These are phyloP conservation scores for Sesamia nonagrioides DNA, from an alignment of 1,140 invertebrate species.

Conservation along the genomic window DNA sequence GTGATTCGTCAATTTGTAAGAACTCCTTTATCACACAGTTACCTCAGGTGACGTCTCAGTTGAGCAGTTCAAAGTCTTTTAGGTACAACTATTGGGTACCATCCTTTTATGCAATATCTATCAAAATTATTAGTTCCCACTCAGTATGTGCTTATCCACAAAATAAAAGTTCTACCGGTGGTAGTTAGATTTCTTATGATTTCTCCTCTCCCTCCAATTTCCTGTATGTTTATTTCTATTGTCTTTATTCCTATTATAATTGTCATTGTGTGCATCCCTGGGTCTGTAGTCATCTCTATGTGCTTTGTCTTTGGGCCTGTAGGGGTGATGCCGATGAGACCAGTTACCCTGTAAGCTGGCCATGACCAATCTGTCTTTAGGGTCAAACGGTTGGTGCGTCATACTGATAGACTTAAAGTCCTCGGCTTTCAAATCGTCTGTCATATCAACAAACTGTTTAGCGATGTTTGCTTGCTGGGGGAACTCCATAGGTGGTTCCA, in stretches of 20 bases:
- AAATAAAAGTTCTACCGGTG: conserved; percentile 54
- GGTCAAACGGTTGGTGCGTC: conserved; percentile 57
- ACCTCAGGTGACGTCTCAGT: too few relatives aligned
- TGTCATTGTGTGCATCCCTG: conserved; percentile 56
- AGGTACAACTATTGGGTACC: background rate
- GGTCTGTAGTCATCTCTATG: conserved; percentile 66
- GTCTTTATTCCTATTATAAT: conserved; percentile 54
- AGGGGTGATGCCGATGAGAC: conserved; percentile 81
- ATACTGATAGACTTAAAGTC: conserved; percentile 55
- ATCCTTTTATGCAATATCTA: background rate
- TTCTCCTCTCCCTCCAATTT: conserved; percentile 68
- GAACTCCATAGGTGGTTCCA: conserved; percentile 72
- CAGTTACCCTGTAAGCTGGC: conserved; percentile 85
- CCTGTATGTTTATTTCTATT: conserved; percentile 59
- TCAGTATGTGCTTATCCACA: background rate
- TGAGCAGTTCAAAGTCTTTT: too few relatives aligned
- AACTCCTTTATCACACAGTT: too few relatives aligned
- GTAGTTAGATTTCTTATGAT: conserved; percentile 65
- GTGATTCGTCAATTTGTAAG: too few relatives aligned
- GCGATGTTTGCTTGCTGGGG: conserved; percentile 61
- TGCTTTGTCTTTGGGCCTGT: conserved; percentile 68
- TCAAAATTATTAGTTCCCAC: background rate
- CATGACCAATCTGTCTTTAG: conserved; percentile 72
- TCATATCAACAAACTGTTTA: conserved; percentile 77
- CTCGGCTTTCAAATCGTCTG: conserved; percentile 69